Evolutionary conservation across 1,140 invertebrate species (phyloP), one percentile per base, ranked within the genome.

Genomic region (Drosophila cardini): DNA sequence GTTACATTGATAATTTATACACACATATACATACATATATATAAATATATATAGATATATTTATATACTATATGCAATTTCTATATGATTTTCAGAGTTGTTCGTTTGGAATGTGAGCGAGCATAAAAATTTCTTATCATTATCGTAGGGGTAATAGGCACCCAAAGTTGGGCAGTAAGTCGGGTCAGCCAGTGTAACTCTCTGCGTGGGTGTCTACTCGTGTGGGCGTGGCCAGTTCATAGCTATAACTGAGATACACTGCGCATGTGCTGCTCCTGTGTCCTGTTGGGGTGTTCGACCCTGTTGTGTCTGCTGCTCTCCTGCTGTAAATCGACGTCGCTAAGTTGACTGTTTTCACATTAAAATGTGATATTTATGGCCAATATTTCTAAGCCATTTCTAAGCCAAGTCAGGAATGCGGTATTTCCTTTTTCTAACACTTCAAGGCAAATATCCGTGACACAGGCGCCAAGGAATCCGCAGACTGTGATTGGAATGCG

Each of bases 321-420:
- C 90, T 91, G 73, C 21, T 84, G 42, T 43, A 79, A 90, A 79
- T 64, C 67, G 85, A 91, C 90, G 90, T 89, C 90, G 79, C 74
- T 78, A 83, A 82, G 90, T 84, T 91, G 90, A 91, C 90, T 91
- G 90, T 87, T 91, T 87, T 91, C 90, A 67, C 90, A 91, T 91
- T 84, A 90, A 91, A 91, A 78, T 81, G 70, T n/a, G 64, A 86
- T 78, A 91, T 91, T 91, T 91, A 91, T 91, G 71, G 56, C 81
- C 78, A 52, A 36, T 30, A 55, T 21, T 62, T 87, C 83, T 86
- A 85, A 85, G 48, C 82, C 18, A 8, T 57, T 56, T 78, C 86
- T 90, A 90, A 90, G 55, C 69, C 69, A 67, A 69, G 18, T 11
- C 53, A 52, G 32, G 40, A 42, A 63, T 34, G 75, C 53, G 42